These are phyloP conservation scores for Zootermopsis nevadensis DNA, from an alignment of 2,888 invertebrate species.

Conservation along the genomic window DNA sequence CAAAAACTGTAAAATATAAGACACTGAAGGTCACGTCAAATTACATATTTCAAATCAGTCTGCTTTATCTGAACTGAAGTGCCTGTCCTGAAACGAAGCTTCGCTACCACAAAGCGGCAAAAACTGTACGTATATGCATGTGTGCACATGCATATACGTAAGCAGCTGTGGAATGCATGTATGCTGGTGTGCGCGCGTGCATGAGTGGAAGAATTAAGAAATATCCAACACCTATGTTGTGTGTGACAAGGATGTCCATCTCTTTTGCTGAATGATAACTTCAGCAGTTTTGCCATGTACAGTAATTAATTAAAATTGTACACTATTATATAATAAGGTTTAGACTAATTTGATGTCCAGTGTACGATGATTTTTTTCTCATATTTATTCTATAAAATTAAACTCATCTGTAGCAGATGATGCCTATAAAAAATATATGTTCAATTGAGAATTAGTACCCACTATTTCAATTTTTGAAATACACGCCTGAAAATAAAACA, in stretches of 20 bases:
- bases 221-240: not conserved
- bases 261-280: constrained; percentile 16
- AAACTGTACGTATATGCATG: not conserved
- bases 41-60: no score
- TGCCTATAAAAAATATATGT: constrained; percentile 49
- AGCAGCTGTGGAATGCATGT: not conserved
- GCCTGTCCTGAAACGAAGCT: no score
- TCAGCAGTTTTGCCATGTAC: constrained; percentile 32
- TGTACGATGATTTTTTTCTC: constrained; percentile 43
- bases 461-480: constrained; percentile 52
- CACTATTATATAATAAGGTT: constrained; percentile 36
- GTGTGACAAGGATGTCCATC: not conserved
- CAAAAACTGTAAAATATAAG: no score
- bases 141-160: not conserved
- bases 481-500: constrained; percentile 31
- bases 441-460: constrained; percentile 45
- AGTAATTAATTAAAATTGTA: constrained; percentile 22
- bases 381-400: constrained; percentile 39
- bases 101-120: no score
- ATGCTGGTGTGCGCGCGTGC: not conserved
- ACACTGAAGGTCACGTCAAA: no score
- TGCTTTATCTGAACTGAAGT: no score
- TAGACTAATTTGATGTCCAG: constrained; percentile 31
- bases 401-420: constrained; percentile 53
- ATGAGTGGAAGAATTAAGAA: constrained; percentile 3